These are phyloP conservation scores for Laothoe populi DNA, from an alignment of 2,888 invertebrate genomes.

Conservation along the genomic window DNA sequence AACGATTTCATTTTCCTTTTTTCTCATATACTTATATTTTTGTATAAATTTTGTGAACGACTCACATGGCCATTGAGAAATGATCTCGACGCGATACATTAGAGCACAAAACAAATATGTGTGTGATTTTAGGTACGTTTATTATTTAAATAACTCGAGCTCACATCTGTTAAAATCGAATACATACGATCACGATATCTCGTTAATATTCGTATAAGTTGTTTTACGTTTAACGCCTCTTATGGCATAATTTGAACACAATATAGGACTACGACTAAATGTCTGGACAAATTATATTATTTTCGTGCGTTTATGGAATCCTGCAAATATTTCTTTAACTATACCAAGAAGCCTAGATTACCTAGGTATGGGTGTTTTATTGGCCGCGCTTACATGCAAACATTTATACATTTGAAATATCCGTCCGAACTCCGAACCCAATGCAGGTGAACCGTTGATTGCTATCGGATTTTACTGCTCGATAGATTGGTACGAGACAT, in stretches of 20 bases:
- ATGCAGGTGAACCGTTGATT: constrained; percentile 35
- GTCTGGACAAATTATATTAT: not conserved
- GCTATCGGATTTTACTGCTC: constrained; percentile 4
- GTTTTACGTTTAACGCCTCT: not conserved
- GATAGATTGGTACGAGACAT: not conserved
- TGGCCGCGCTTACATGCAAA: constrained; percentile 60
- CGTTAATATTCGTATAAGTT: not conserved
- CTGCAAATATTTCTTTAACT: not conserved
- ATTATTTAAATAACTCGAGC: not conserved
- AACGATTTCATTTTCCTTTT: too few relatives aligned
- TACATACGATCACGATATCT: not conserved
- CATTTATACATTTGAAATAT: constrained; percentile 61
- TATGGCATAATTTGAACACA: not conserved
- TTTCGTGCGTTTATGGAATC: not conserved
- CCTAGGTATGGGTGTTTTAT: constrained; percentile 60
- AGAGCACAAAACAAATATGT: too few relatives aligned
- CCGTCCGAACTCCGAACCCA: constrained; percentile 35
- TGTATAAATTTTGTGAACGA: too few relatives aligned
- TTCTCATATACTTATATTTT: too few relatives aligned
- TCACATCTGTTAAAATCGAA: not conserved
- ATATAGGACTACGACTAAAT: not conserved
- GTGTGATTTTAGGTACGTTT: not conserved
- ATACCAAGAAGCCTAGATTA: not conserved
- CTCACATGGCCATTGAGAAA: too few relatives aligned
- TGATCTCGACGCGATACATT: too few relatives aligned